A percentile compares a stretch with the other conserved stretches of the same genome.
Conservation (phyloP, 2,797 vertebrate species). For the Melanotaenia nigrans region DNA sequence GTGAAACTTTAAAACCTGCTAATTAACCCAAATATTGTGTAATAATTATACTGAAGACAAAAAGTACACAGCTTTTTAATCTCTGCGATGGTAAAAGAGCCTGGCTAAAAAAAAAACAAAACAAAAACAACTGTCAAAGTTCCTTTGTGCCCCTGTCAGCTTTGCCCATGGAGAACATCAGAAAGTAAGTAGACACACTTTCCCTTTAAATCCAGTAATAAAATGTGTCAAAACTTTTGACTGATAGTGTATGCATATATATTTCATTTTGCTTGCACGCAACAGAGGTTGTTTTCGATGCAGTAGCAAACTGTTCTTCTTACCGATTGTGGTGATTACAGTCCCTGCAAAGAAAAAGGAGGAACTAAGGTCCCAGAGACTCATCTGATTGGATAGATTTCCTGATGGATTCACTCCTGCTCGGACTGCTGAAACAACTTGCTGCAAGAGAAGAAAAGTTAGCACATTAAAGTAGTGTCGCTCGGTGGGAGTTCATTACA, state of each 20-base stretch:
- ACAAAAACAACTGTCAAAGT: slow-evolving; percentile 10
- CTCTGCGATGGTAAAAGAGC: too few relatives aligned
- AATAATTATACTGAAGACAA: background rate
- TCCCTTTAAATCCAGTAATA: too few relatives aligned
- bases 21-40: background rate
- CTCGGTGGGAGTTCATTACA: slow-evolving; percentile 8
- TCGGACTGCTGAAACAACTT: slow-evolving; percentile 95
- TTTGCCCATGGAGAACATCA: background rate
- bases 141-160: background rate
- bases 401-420: slow-evolving; percentile 95
- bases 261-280: background rate
- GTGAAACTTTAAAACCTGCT: background rate
- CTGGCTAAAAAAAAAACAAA: background rate
- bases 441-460: slow-evolving; percentile 80
- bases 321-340: slow-evolving; percentile 99
- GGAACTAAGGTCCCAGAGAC: slow-evolving; percentile 98
- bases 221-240: too few relatives aligned
- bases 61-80: background rate
- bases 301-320: slow-evolving; percentile 56
- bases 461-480: background rate
- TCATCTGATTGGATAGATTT: slow-evolving; percentile 91
- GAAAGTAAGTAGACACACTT: background rate
- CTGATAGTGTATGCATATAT: too few relatives aligned
- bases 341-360: slow-evolving; percentile 99
- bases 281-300: background rate